Base-by-base conservation (phyloP, 2,113 vertebrate species). In the Perccottus glenii region DNA sequence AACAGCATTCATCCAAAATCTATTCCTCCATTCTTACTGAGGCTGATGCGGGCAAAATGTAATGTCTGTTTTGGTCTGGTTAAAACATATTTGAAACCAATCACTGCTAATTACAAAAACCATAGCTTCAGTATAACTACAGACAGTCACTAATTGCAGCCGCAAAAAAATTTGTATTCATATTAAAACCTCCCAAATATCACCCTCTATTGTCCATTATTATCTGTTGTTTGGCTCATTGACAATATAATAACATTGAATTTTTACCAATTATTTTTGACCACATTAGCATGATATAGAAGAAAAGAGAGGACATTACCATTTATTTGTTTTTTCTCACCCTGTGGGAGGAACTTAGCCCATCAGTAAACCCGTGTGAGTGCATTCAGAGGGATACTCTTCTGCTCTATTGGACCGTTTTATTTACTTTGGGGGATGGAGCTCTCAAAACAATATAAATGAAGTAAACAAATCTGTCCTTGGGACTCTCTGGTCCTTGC, bases 321-420 rank as follows among this genome's bases (percentile, higher is more conserved):
- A 80, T 69, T 80, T 57, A 80, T 83, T 69, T 61, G 42, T 56
- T 5, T 68, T 77, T 84, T 68, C 70, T 63, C 6, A 58, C 67
- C 78, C 55, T 42, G 12, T 42, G 68, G 70, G 83, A 73, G 67
- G 60, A 75, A 75, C 61, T 67, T 61, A 70, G 47, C 59, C 36
- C 35, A 66, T 67, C 61, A 81, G 67, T 79, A 71, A 76, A 45
- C 47, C 69, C 60, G 67, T 76, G 73, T 80, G 50, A 78, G 58
- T 55, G 55, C 50, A 75, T 53, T 73, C 47, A 38, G 35, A 67
- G 65, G 64, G 71, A 80, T 62, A 60, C 49, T 82, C 67, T 74
- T 77, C 77, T 82, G 83, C 82, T 87, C 80, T 82, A 66, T 36
- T 87, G 84, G 71, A 85, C 74, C 76, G 12, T 80, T 86, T 83